Evolutionary conservation across 2,888 invertebrate genomes (phyloP), one percentile per base, ranked within the genome.

Genomic region (Arge pagana): DNA sequence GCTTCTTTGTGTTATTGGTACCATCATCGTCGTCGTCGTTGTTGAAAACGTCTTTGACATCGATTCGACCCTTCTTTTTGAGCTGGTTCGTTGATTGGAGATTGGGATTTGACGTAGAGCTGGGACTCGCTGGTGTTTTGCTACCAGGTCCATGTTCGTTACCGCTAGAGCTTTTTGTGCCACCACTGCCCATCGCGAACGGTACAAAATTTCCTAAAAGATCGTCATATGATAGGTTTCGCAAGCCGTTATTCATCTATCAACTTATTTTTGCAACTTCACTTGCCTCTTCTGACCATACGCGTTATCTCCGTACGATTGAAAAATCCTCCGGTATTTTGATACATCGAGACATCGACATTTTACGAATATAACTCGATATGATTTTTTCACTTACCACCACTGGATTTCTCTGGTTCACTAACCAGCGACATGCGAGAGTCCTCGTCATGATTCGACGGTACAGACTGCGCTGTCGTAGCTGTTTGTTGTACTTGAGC

Each of bases 1-100:
- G 82, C 77, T 88, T 89, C 72, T 88, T 89, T 50, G 72, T 61
- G 42, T 72, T 77, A 60, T 70, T 79, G 39, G 76, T 68, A 54
- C 79, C 80, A 51, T 86, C 86, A 56, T 82, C 83, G 61, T 89
- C 89, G 62, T 92, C 92, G 62, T 92, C 92, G 53, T 88, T 89
- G 77, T 90, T 92, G 71, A 93, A 93, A 3, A 93, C 91, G 67
- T 90, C 90, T 59, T 89, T 86, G 0, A 93, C 85, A 60, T 89
- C 89, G 55, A 90, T 81, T 5, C 76, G 74, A 37, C 66, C 68
- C 72, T 89, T 90, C 77, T 88, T 90, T 66, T 88, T 86, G 57
- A 81, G 79, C 50, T 68, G 66, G 62, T 64, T 71, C 1, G 67
- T 39, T 24, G 68, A 69, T 36, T 70, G 71, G 2, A 64, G 51